phyloP scores from a whole-genome alignment of 1,140 invertebrate genomes.

The Drosophila fuyamai region DNA sequence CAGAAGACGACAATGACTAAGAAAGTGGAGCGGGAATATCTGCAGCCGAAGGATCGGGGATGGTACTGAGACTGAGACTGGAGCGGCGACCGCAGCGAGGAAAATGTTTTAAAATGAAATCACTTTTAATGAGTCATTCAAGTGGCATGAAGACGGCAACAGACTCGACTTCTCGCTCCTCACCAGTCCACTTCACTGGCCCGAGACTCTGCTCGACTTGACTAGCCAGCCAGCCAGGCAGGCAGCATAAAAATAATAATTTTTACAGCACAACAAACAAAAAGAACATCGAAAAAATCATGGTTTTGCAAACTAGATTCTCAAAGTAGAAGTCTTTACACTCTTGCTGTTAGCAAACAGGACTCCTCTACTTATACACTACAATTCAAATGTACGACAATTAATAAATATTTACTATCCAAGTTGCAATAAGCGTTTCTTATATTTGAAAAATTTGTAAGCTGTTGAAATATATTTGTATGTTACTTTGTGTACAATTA shows the following conservation, averaged over 20 bases:
- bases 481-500: too few species aligned
- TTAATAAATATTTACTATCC: too few species aligned
- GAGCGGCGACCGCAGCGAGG: constrained; percentile 61
- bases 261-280: constrained; percentile 73
- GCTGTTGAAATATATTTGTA: too few species aligned
- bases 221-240: constrained; percentile 56
- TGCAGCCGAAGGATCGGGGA: constrained; percentile 27
- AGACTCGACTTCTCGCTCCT: constrained; percentile 21
- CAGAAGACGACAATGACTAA: constrained; percentile 51
- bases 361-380: too few species aligned
- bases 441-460: too few species aligned
- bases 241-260: constrained; percentile 76
- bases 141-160: constrained; percentile 69
- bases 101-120: constrained; percentile 83
- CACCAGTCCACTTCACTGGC: constrained; percentile 21
- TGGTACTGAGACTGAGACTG: too few species aligned
- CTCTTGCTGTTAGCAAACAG: not conserved
- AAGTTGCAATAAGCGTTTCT: too few species aligned
- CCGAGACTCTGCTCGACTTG: constrained; percentile 25
- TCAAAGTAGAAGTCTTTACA: constrained; percentile 2
- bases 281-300: constrained; percentile 46
- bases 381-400: too few species aligned
- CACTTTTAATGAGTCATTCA: constrained; percentile 83
- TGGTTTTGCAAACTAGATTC: not conserved
- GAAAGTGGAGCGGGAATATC: constrained; percentile 27